Conservation (phyloP, 2,113 vertebrate genomes). For the Bostrychus sinensis region DNA sequence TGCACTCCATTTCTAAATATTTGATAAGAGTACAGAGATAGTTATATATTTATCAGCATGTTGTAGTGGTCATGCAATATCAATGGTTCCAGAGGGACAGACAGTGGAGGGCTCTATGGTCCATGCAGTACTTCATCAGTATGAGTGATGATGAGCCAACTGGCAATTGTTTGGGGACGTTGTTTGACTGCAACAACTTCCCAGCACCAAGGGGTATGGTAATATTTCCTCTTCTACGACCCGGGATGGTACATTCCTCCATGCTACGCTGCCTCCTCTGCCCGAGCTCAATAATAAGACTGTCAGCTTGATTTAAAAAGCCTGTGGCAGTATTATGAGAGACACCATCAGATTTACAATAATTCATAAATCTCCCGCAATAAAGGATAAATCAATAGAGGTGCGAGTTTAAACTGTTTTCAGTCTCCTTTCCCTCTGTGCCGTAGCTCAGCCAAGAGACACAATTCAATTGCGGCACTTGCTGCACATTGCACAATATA, state of each 20-base stretch:
- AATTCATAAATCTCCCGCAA: conserved; percentile 74
- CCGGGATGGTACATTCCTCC: conserved; percentile 57
- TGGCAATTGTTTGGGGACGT: conserved; percentile 44
- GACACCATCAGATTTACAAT: conserved; percentile 73
- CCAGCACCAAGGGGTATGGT: conserved; percentile 38
- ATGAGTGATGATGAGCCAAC: conserved; percentile 40
- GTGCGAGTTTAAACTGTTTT: conserved; percentile 68
- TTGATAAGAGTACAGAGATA: conserved; percentile 11
- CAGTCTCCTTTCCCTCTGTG: conserved; percentile 48
- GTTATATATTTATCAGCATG: conserved; percentile 32
- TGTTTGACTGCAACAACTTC: conserved; percentile 49
- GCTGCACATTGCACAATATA: conserved; percentile 34
- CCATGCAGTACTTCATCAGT: conserved; percentile 39
- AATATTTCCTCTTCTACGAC: conserved; percentile 60
- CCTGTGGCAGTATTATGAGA: conserved; percentile 67
- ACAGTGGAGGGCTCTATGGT: conserved; percentile 26
- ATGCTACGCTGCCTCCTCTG: conserved; percentile 49
- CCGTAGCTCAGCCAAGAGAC: conserved; percentile 54
- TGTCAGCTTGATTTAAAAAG: conserved; percentile 76
- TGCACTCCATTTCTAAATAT: too few relatives aligned
- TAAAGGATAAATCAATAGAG: conserved; percentile 73
- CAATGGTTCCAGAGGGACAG: conserved; percentile 10
- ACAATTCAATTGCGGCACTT: conserved; percentile 55
- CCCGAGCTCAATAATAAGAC: conserved; percentile 63
- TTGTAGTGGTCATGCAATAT: conserved; percentile 17